Evolutionary conservation across 2,888 invertebrate species (phyloP).

Genomic region (Torymus tubicola): DNA sequence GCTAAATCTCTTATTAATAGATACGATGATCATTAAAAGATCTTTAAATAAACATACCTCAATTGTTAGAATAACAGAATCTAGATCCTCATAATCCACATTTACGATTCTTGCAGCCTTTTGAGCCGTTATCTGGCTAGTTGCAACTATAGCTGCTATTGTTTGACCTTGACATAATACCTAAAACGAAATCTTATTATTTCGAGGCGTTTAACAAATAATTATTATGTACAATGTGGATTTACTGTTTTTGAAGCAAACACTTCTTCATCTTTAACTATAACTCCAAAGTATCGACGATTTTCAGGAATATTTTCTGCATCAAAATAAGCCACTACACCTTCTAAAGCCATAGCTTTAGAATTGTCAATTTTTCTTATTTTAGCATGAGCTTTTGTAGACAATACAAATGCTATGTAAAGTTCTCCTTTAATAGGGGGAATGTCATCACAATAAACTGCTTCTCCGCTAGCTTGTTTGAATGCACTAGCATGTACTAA

Average conservation of each 20-base stretch:
- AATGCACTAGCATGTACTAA: constrained; percentile 88
- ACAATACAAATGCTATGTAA: constrained; percentile 87
- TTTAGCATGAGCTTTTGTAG: constrained; percentile 89
- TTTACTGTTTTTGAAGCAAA: constrained; percentile 86
- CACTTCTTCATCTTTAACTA: constrained; percentile 89
- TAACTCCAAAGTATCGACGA: constrained; percentile 83
- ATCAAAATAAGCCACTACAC: constrained; percentile 89
- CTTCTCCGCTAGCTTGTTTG: constrained; percentile 95
- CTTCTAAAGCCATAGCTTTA: constrained; percentile 85
- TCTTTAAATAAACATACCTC: constrained; percentile 76
- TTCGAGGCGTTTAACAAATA: not conserved
- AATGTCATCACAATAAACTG: constrained; percentile 93
- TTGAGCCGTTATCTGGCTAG: constrained; percentile 87
- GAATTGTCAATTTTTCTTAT: constrained; percentile 85
- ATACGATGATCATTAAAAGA: too few relatives aligned
- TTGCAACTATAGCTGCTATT: constrained; percentile 86
- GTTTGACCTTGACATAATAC: constrained; percentile 86
- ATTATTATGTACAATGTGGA: not conserved
- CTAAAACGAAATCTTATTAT: constrained; percentile 63
- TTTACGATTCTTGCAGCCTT: constrained; percentile 87
- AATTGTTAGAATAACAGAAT: constrained; percentile 88
- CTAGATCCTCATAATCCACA: constrained; percentile 86
- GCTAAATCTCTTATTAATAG: too few relatives aligned
- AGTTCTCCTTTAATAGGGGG: constrained; percentile 87
- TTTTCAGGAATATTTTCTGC: constrained; percentile 86